phyloP scores from a whole-genome alignment of 2,797 vertebrate species.

The Craterocephalus amniculus region DNA sequence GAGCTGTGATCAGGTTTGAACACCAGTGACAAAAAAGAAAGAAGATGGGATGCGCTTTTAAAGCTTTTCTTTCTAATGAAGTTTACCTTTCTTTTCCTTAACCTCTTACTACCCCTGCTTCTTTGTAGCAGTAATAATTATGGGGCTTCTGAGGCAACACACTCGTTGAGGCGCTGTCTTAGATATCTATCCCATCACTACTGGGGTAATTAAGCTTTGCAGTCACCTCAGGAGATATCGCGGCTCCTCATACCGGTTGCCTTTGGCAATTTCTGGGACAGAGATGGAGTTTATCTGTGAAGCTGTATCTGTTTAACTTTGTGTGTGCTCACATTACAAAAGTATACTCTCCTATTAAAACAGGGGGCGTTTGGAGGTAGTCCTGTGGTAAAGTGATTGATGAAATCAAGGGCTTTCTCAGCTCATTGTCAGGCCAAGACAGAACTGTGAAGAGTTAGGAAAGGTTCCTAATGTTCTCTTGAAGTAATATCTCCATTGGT shows the following conservation, averaged over 20 bases:
- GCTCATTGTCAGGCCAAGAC: constrained; percentile 42
- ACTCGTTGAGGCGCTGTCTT: constrained; percentile 49
- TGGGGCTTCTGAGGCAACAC: constrained; percentile 43
- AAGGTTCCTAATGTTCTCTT: constrained; percentile 41
- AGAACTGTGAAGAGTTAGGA: constrained; percentile 23
- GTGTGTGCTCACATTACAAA: constrained; percentile 14
- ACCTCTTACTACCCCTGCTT: constrained; percentile 44
- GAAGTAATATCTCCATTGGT: constrained; percentile 49
- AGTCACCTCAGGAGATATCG: constrained; percentile 65
- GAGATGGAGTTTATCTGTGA: constrained; percentile 38
- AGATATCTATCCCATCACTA: constrained; percentile 61
- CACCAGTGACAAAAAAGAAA: constrained; percentile 48
- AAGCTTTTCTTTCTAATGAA: constrained; percentile 67
- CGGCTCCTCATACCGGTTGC: constrained; percentile 51
- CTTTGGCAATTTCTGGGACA: constrained; percentile 45
- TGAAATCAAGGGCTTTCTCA: constrained; percentile 54
- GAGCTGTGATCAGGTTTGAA: constrained; percentile 53
- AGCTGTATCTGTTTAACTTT: constrained; percentile 27
- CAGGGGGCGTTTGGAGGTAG: constrained; percentile 37
- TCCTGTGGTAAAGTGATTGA: constrained; percentile 43
- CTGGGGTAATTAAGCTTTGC: constrained; percentile 67
- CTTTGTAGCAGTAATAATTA: constrained; percentile 61
- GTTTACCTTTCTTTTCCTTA: constrained; percentile 58
- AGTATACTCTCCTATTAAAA: background rate
- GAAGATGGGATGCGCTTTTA: constrained; percentile 51